Evolutionary conservation across 2,888 invertebrate genomes (phyloP), one percentile per base, ranked within the genome.

Genomic region (Hoplodrina ambigua): DNA sequence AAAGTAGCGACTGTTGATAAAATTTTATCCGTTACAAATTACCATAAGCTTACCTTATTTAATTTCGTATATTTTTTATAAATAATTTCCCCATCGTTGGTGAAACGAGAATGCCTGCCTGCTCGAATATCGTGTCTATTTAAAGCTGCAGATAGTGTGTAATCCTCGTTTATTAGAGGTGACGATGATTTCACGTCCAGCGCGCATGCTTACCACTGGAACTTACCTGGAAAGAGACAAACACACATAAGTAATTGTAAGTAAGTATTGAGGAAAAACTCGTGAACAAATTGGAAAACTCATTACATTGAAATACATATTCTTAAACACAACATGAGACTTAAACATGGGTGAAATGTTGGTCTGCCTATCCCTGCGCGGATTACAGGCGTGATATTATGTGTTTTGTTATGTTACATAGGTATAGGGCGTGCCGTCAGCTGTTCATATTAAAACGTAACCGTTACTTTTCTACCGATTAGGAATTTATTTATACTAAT

Each of bases 221-320:
- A 88, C 90, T 90, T 91, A 91, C 91, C 91, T 91, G 89, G 30
- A 86, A 88, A 82, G 77, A 80, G 59, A 84, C 53, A 78, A 30
- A 75, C 15, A 80, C 59, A 76, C 37, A 66, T 76, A 44, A 79
- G 25, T 67, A 46, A n/a, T n/a, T n/a, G n/a, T 5, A 67, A 3
- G 19, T 0, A 2, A 56, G 19, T 46, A n/a, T 55, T 37, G 11
- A 17, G 25, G 8, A 19, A 10, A 50, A 4, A 52, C 7, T 15
- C 0, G 13, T 3, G 6, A 17, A 55, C 2, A 50, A 25, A 13
- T 0, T 13, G n/a, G 0, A 20, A 19, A 20, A 57, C 10, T 30
- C 1, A n/a, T 15, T 17, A 49, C n/a, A n/a, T n/a, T n/a, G n/a
- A n/a, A n/a, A n/a, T n/a, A n/a, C n/a, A n/a, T n/a, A n/a, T n/a